Conservation (phyloP, 2,797 vertebrate genomes). For the Paramormyrops hopkinsi region DNA sequence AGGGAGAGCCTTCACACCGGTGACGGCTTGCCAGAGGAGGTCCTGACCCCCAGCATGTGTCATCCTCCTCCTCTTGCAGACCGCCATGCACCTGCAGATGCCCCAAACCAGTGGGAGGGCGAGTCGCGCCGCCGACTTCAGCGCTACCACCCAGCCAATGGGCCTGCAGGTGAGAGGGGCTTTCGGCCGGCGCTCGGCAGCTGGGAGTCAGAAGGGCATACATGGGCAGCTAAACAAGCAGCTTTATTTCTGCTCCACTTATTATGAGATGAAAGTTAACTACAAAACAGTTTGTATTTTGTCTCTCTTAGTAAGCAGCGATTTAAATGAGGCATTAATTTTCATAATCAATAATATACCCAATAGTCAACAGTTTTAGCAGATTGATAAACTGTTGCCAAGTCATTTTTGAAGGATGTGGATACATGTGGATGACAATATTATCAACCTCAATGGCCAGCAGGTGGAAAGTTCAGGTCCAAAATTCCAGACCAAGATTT, state of each 20-base stretch:
- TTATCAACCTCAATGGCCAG: not conserved
- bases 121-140: constrained; percentile 80
- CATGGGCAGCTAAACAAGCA: not conserved
- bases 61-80: constrained; percentile 69
- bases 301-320: not conserved
- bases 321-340: not conserved
- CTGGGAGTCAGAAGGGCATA: not conserved
- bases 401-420: not conserved
- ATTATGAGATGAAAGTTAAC: not conserved
- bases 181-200: constrained; percentile 32
- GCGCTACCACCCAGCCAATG: constrained; percentile 76
- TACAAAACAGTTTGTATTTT: not conserved
- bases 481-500: not conserved
- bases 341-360: not conserved
- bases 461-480: not conserved
- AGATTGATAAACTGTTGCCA: not conserved
- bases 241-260: not conserved
- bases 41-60: constrained; percentile 50
- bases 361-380: not conserved
- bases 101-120: constrained; percentile 82
- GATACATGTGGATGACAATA: not conserved
- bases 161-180: constrained; percentile 83
- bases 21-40: not conserved
- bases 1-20: not conserved
- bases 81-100: constrained; percentile 72